Base-by-base conservation (phyloP, 2,113 vertebrate species). In the Notiomystis cincta region DNA sequence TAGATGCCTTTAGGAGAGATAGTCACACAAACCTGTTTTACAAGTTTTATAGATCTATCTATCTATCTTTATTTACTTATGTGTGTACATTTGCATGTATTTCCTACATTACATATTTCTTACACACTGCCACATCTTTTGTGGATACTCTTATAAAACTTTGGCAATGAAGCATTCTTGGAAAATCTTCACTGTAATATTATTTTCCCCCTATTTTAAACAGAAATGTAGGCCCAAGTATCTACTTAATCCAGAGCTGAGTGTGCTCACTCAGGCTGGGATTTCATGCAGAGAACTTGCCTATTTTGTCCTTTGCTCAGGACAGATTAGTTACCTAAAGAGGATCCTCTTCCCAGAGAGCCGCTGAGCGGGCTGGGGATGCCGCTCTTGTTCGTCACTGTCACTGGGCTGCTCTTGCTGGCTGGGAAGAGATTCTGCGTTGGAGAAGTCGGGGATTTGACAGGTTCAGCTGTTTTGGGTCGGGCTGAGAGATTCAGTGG, bases 401-500 rank as follows among this genome's bases (percentile, higher is more conserved):
- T 99, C 97, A 98, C 98, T 0, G 99, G 99, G 92, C 99, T 99
- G 97, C 97, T 98, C 98, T 99, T 99, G 97, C 98, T 99, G 94
- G 98, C 97, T 51, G 98, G 96, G 97, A 99, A 99, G 96, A 99
- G 97, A 98, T 97, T 99, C 96, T 99, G 99, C 47, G 99, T 99
- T 28, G 99, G 99, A 93, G 99, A 99, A 37, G 98, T 98, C 4
- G 99, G 99, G 88, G 99, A 99, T 98, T 99, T 99, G 84, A 99
- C 97, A 73, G 98, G 97, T 85, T 99, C 99, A 22, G 98, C 98
- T 70, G 99, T 99, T 98, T 99, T 99, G 95, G 99, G 99, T 97
- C 99, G 96, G 90, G 99, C 98, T 83, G 99, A 99, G 93, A 99
- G 98, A 97, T 99, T 99, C 97, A 99, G 98, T 31, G 99, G 99